A percentile compares a stretch with the other conserved stretches of the same genome.
phyloP scores from a whole-genome alignment of 2,797 vertebrate species.

The Sylvia borin region DNA sequence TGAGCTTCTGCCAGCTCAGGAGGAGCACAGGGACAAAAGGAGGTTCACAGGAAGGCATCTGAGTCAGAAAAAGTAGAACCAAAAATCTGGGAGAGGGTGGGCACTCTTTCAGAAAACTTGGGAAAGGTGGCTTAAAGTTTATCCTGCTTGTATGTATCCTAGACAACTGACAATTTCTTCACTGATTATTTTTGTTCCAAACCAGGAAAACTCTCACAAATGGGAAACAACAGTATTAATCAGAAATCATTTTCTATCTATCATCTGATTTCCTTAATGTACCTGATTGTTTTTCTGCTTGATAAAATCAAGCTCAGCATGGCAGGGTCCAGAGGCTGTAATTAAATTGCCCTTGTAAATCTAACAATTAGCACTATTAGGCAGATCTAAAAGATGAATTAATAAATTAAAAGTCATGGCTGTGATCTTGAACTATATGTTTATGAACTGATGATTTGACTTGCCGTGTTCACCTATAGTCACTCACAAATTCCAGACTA shows the following conservation, averaged over 20 bases:
- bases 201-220: background rate
- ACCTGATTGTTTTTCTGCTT: background rate
- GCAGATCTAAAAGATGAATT: background rate
- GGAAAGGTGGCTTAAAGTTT: background rate
- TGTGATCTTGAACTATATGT: background rate
- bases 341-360: background rate
- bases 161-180: background rate
- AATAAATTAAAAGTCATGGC: background rate
- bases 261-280: background rate
- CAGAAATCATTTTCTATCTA: background rate
- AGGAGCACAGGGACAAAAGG: background rate
- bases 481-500: background rate
- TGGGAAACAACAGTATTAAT: background rate
- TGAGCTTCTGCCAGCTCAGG: conserved; percentile 30
- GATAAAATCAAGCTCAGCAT: background rate
- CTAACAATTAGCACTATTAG: background rate
- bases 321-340: background rate
- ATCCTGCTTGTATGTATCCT: background rate
- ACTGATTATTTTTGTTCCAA: background rate
- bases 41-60: background rate
- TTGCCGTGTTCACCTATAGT: background rate
- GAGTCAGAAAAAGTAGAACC: background rate
- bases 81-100: background rate
- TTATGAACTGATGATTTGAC: background rate
- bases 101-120: background rate